These are phyloP conservation scores for Callocephalon fimbriatum DNA, from an alignment of 2,113 vertebrate species.

Conservation along the genomic window DNA sequence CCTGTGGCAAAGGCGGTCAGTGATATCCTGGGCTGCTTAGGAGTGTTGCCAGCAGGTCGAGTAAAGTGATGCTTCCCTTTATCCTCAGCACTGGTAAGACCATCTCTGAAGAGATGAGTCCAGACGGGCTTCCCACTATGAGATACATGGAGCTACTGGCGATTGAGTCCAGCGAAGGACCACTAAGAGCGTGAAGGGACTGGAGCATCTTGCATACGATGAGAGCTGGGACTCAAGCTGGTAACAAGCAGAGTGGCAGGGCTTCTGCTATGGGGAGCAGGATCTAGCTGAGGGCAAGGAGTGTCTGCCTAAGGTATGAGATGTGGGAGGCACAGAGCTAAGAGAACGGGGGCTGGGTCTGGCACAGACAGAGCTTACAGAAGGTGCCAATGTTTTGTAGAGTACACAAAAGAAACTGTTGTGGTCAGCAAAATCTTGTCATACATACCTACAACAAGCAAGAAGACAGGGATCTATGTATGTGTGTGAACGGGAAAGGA, in stretches of 20 bases:
- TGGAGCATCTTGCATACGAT: neutral
- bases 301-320: neutral
- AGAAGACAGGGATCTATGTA: neutral
- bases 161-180: rapidly evolving
- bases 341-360: neutral
- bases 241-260: neutral
- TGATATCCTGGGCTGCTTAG: neutral
- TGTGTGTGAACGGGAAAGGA: rapidly evolving
- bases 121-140: neutral
- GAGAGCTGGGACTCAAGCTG: neutral
- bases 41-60: neutral
- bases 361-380: neutral
- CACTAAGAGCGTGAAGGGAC: neutral
- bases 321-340: neutral
- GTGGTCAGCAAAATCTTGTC: neutral
- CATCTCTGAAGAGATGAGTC: neutral
- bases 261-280: neutral
- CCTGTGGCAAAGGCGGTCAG: neutral
- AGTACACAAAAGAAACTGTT: neutral
- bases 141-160: neutral
- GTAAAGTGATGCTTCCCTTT: neutral
- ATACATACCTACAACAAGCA: neutral
- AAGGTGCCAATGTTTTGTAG: neutral
- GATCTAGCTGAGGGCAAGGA: rapidly evolving
- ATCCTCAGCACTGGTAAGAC: neutral